Base-by-base conservation (phyloP, 2,797 vertebrate genomes). In the Hirundo rustica region DNA sequence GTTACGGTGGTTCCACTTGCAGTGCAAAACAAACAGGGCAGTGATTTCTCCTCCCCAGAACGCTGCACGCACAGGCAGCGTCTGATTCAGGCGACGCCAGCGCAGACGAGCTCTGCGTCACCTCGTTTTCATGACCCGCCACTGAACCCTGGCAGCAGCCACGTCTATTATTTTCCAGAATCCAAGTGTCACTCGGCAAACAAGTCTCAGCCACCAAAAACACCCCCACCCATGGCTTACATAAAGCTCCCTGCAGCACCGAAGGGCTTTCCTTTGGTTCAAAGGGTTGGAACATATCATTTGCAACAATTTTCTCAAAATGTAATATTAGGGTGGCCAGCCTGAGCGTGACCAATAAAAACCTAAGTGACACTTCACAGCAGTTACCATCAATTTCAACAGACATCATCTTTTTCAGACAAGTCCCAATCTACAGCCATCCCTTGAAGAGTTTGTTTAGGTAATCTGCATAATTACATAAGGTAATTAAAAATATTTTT, bases 31-130 rank as follows among this genome's bases (percentile, higher is more conserved):
- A 45, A 87, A 54, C 32, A 22, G 21, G 18, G 36, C 16, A 30
- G 6, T 1, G 42, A 34, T 68, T 77, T 66, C 77, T 68, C 73
- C 61, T 27, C 47, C 53, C 29, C 58, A 50, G 73, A 53, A 64
- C 0, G 13, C 48, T 19, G 72, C 60, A 7, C 2, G 0, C 9
- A 29, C 34, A 47, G 25, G 25, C 10, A 0, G 40, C 0, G 0
- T 12, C 45, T 7, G 79, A 66, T 17, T 45, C 65, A 55, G 92
- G 58, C 25, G 6, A 45, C 0, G 0, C 48, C 50, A 53, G 64
- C 4, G 9, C 64, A 58, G 5, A 58, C 19, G 11, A 53, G 64
- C 34, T 65, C 58, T 38, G 73, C 25, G 6, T 36, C 50, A 48
- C 74, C 70, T 62, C 8, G 0, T 38, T 57, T 89, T 26, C 74